Conservation (phyloP, 2,888 invertebrate genomes). For the Bombylius discolor region DNA sequence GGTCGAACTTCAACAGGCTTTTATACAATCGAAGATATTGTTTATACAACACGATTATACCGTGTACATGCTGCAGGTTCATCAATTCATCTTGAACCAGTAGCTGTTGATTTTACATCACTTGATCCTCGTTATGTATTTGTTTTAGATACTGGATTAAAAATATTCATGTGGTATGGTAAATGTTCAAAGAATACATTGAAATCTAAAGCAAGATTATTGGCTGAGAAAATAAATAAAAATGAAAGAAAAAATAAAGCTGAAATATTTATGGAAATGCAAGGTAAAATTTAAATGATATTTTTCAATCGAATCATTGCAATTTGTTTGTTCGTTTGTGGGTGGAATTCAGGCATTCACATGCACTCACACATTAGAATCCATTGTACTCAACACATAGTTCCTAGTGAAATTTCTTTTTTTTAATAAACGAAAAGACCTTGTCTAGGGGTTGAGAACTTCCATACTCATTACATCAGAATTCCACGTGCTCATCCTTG, state of each 20-base stretch:
- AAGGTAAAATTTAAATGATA: conserved; percentile 34
- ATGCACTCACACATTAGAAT: no score
- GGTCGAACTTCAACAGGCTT: conserved; percentile 96
- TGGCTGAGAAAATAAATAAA: conserved; percentile 98
- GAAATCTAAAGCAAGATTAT: conserved; percentile 59
- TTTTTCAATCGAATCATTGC: not conserved
- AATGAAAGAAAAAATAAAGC: conserved; percentile 93
- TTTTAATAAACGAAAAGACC: no score
- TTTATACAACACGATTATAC: conserved; percentile 72
- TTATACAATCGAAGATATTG: conserved; percentile 87
- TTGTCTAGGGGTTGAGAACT: no score
- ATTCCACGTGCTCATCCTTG: no score
- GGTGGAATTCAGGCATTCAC: no score
- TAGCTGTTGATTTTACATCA: conserved; percentile 53
- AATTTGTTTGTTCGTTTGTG: no score
- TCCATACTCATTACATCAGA: no score
- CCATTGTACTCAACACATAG: no score
- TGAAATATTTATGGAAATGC: conserved; percentile 71
- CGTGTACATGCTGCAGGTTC: conserved; percentile 80
- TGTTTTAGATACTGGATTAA: conserved; percentile 72
- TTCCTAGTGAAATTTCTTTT: no score
- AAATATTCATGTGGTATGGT: conserved; percentile 78
- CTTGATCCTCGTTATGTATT: conserved; percentile 88
- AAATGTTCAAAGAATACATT: conserved; percentile 72
- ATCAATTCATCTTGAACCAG: conserved; percentile 80